Percentiles rank a stretch among this genome's conserved stretches.
Conservation (phyloP, 92 coral and sea anemone genomes). For the Palythoa grandiflora region DNA sequence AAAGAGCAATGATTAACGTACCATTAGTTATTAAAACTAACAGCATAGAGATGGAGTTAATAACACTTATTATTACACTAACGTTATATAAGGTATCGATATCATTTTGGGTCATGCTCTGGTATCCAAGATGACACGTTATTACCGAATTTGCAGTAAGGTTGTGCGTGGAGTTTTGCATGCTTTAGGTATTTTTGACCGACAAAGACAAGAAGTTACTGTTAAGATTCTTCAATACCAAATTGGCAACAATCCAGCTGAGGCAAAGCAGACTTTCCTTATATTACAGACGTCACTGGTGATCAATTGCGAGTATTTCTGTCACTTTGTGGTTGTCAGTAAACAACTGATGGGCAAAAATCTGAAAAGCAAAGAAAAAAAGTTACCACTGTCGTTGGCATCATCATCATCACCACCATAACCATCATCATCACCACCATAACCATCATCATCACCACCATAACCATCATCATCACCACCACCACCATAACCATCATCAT, state of each 20-base stretch:
- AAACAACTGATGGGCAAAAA: neutral
- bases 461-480: neutral
- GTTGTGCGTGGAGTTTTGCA: conserved; percentile 32
- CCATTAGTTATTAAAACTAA: conserved; percentile 26
- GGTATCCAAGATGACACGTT: conserved; percentile 17
- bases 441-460: neutral
- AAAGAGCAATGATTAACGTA: conserved; percentile 14
- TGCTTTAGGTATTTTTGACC: neutral
- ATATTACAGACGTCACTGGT: neutral
- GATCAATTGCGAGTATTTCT: neutral
- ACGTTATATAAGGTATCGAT: conserved; percentile 29
- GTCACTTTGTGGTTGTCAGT: neutral
- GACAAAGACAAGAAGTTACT: neutral
- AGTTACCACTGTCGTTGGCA: neutral
- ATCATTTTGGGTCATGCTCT: conserved; percentile 27
- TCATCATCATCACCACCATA: neutral
- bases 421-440: neutral
- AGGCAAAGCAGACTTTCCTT: neutral
- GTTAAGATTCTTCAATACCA: neutral
- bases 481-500: neutral
- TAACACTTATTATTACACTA: conserved; percentile 18
- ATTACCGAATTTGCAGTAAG: conserved; percentile 3
- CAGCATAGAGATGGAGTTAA: conserved; percentile 22
- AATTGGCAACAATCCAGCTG: neutral
- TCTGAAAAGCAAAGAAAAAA: neutral